Evolutionary conservation across 2,888 invertebrate genomes (phyloP).

Genomic region (Ectemnius lituratus): DNA sequence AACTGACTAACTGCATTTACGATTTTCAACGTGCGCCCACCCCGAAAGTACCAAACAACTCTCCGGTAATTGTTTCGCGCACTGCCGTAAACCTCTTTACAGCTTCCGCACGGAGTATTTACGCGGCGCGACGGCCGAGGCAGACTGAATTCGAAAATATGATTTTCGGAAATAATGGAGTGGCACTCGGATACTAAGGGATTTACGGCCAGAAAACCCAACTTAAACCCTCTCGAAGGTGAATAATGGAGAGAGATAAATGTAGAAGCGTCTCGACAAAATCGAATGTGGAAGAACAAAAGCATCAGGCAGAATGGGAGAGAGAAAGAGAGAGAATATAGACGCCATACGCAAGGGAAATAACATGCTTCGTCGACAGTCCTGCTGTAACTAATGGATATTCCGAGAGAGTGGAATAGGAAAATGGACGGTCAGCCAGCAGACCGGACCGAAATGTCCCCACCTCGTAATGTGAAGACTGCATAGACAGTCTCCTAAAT

Average conservation of each 20-base stretch:
- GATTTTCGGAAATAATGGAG: no score
- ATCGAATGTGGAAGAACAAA: constrained; percentile 26
- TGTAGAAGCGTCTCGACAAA: constrained; percentile 10
- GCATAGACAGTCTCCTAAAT: no score
- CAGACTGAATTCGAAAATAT: no score
- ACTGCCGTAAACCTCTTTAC: no score
- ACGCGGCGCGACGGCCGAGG: no score
- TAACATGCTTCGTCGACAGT: constrained; percentile 78
- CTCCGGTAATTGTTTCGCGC: not conserved
- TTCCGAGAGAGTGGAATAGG: constrained; percentile 72
- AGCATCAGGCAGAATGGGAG: constrained; percentile 33
- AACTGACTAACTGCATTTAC: constrained; percentile 3
- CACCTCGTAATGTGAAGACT: constrained; percentile 40
- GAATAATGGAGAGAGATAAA: no score
- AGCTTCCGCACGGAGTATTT: no score
- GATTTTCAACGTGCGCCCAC: not conserved
- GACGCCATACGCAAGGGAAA: constrained; percentile 76
- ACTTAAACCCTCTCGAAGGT: no score
- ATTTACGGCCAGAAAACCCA: no score
- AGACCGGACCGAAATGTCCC: constrained; percentile 54
- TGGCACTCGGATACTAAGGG: no score
- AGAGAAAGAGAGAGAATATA: constrained; percentile 59
- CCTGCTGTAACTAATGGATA: constrained; percentile 78
- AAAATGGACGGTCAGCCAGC: constrained; percentile 67
- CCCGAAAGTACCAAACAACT: not conserved